Base-by-base conservation (phyloP, 2,888 invertebrate species). In the Micropterix aruncella region DNA sequence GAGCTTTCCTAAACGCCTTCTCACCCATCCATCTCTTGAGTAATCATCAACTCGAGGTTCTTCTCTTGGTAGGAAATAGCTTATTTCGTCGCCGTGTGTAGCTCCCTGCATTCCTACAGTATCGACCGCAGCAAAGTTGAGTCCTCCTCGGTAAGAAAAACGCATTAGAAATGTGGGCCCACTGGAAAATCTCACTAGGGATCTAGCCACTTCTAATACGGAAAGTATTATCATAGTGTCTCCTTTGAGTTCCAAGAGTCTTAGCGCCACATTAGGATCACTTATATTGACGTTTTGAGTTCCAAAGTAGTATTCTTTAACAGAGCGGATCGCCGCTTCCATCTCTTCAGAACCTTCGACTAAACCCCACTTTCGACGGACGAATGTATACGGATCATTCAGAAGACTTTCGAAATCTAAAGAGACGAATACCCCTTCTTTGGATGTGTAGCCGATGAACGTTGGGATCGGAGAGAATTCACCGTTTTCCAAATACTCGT, bases 21-120 rank as follows among this genome's bases (percentile, higher is more conserved):
- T 59, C 48, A 65, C 54, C 37, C 57, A 52, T 43, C 53, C 55
- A 50, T 69, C 69, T 4, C 46, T 40, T 1, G 45, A 45, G 1
- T 58, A 55, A 16, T 64, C 45, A 14, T 51, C 44, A 18, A 64
- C 45, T 12, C 57, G 42, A 17, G 65, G 41, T 0, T 66, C 68
- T 2, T 48, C 57, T 1, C 69, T 70, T 49, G 63, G 64, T 54
- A 66, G 68, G 19, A 66, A 45, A 55, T 70, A 70, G 54, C 69
- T 67, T 9, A 68, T 46, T 44, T 70, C 70, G 41, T 66, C 70
- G 0, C 63, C 58, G 48, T 70, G 70, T 0, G 64, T 57, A 0
- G 65, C 61, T 1, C 65, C 66, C 2, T 47, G 47, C 44, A 58
- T 18, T 1, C 47, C 44, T 2, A 53, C 19, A 2, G 5, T 5